Conservation (phyloP, 2,113 vertebrate genomes). For the Eublepharis macularius region DNA sequence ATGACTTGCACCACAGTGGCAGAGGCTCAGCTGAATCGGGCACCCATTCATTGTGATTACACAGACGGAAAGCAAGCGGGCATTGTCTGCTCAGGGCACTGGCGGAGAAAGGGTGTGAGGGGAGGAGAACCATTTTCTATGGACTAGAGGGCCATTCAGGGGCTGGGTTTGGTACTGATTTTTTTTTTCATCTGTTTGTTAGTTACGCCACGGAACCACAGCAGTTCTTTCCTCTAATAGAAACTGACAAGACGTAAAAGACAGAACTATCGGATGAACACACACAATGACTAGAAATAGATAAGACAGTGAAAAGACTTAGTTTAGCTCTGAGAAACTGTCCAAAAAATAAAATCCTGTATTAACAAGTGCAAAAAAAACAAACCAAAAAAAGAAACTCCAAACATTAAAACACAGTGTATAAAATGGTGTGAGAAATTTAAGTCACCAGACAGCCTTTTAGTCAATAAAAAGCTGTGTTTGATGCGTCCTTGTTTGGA, state of each 20-base stretch:
- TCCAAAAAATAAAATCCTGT: constrained; percentile 86
- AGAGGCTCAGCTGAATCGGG: constrained; percentile 51
- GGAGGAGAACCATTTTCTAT: constrained; percentile 51
- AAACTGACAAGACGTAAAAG: constrained; percentile 83
- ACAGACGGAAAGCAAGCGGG: constrained; percentile 74
- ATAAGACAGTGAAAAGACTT: constrained; percentile 80
- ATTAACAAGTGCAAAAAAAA: constrained; percentile 94
- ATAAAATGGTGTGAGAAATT: constrained; percentile 98
- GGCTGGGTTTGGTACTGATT: constrained; percentile 29
- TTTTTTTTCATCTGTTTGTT: constrained; percentile 46
- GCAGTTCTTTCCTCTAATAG: constrained; percentile 82
- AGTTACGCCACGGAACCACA: constrained; percentile 76
- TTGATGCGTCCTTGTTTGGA: constrained; percentile 77
- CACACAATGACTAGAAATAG: constrained; percentile 83
- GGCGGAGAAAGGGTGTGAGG: constrained; percentile 24
- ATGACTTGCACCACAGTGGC: constrained; percentile 65
- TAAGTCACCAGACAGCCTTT: constrained; percentile 88
- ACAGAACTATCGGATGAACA: constrained; percentile 80
- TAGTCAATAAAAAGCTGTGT: constrained; percentile 90
- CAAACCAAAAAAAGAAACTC: constrained; percentile 84
- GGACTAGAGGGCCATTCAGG: constrained; percentile 64
- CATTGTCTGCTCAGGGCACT: constrained; percentile 59
- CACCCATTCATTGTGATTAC: constrained; percentile 69
- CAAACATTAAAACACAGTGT: constrained; percentile 97
- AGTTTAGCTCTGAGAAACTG: constrained; percentile 80